A percentile compares a stretch with the other conserved stretches of the same genome.
Evolutionary conservation across 2,888 invertebrate genomes (phyloP).

Genomic region (Ophion obscuratus): DNA sequence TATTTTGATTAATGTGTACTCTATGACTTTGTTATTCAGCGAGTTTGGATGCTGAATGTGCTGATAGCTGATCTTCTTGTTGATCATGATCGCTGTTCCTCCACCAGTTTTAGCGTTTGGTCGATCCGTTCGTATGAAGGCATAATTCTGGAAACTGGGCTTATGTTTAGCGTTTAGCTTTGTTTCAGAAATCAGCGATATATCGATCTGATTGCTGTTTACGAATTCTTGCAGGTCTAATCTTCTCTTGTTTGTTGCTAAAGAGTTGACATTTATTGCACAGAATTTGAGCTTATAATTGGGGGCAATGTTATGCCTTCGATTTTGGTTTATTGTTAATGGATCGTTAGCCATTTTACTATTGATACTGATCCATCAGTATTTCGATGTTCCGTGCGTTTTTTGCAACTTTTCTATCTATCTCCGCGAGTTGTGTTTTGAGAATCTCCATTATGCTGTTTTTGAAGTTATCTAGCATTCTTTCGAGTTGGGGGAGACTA

Average conservation of each 20-base stretch:
- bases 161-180: conserved; percentile 47
- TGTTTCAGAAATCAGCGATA: neutral
- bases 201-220: conserved; percentile 23
- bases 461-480: no score
- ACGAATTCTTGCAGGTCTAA: conserved; percentile 16
- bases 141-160: conserved; percentile 17
- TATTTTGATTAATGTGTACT: neutral
- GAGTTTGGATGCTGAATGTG: neutral
- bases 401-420: no score
- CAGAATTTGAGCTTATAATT: neutral
- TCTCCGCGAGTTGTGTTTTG: no score
- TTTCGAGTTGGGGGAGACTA: no score
- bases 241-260: neutral
- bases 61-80: neutral
- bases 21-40: neutral
- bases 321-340: no score
- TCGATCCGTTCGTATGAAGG: conserved; percentile 4
- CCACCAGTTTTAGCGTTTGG: neutral
- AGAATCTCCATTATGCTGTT: no score
- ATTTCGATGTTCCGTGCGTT: no score
- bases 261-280: conserved; percentile 5
- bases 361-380: no score
- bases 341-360: no score
- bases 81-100: neutral
- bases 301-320: neutral